phyloP scores from a whole-genome alignment of 2,797 vertebrate species.

The Anniella stebbinsi region DNA sequence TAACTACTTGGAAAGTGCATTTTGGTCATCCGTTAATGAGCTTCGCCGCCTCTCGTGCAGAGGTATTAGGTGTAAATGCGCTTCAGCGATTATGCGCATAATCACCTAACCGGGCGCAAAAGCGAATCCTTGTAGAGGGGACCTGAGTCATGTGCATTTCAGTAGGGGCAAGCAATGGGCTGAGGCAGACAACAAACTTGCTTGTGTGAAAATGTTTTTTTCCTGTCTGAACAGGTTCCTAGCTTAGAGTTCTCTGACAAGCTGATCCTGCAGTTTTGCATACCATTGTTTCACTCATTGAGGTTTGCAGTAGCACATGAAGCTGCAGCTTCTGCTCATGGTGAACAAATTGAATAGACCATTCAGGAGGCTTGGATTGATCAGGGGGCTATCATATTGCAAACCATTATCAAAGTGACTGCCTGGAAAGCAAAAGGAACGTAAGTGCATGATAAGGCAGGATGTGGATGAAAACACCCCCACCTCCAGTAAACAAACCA shows the following conservation, averaged over 20 bases:
- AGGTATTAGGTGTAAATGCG: no score
- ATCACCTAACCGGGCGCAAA: no score
- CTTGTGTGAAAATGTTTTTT: not conserved
- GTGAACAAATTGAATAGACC: no score
- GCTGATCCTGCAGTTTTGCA: not conserved
- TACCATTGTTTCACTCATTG: not conserved
- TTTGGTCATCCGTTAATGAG: no score
- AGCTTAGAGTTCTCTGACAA: not conserved
- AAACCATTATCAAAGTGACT: not conserved
- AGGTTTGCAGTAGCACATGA: not conserved
- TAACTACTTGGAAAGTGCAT: no score
- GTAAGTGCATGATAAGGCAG: not conserved
- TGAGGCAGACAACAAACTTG: not conserved
- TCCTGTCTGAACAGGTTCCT: not conserved
- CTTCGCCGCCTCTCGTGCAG: no score
- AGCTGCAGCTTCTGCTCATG: not conserved
- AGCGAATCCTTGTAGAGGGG: no score
- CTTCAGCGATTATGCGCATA: no score
- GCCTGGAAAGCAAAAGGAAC: not conserved
- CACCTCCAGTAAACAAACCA: not conserved
- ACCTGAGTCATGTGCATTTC: not conserved
- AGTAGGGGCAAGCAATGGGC: not conserved
- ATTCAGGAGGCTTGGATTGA: not conserved
- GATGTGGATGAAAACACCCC: not conserved
- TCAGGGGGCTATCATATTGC: not conserved